phyloP scores from a whole-genome alignment of 2,113 vertebrate species.

The Hassar affinis region DNA sequence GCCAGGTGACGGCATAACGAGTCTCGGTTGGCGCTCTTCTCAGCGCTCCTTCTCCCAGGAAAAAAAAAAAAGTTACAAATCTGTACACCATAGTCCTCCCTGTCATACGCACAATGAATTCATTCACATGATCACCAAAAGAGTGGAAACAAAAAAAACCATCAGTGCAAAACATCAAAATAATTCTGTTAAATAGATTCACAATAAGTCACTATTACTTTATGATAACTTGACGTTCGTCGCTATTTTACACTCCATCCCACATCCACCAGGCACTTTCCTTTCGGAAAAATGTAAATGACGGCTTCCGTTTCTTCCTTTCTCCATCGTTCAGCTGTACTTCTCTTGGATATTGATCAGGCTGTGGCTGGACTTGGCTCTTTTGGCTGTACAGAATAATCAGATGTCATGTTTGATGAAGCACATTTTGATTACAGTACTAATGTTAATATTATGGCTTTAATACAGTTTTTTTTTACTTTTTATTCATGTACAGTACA shows the following conservation, averaged over 20 bases:
- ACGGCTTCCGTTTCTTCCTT: background rate
- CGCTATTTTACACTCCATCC: background rate
- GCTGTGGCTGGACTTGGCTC: constrained; percentile 84
- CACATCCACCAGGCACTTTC: background rate
- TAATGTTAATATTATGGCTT: no score
- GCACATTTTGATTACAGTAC: no score
- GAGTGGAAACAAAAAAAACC: no score
- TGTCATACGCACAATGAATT: background rate
- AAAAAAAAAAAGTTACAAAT: background rate
- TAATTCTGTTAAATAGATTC: background rate
- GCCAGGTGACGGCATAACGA: constrained; percentile 7
- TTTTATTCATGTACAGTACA: no score
- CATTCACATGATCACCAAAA: background rate
- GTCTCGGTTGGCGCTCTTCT: background rate
- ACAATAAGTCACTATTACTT: background rate
- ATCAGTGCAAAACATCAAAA: no score
- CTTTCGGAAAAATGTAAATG: background rate
- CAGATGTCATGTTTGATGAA: no score
- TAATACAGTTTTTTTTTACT: no score
- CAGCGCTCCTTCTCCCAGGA: background rate
- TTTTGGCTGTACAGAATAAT: constrained; percentile 86
- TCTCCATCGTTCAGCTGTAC: constrained; percentile 74
- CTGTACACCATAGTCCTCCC: background rate
- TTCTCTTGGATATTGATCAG: constrained; percentile 92
- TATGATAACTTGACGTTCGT: no score